These are phyloP conservation scores for Apogon hyalosoma DNA, from an alignment of 2,797 vertebrate species.

Conservation along the genomic window DNA sequence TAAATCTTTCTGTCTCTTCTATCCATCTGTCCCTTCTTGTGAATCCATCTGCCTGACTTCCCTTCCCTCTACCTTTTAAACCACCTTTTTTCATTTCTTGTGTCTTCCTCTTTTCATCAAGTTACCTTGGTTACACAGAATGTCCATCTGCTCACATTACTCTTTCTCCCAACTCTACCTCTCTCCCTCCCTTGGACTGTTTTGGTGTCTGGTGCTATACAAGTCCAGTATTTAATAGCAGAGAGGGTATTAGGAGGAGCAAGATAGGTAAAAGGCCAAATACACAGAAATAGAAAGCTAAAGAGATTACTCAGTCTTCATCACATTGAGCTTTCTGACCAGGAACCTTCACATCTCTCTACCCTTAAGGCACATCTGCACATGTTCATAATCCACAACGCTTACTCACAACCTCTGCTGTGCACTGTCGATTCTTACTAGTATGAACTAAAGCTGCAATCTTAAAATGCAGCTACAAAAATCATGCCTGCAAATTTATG, in stretches of 20 bases:
- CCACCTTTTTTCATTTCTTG: conserved; percentile 42
- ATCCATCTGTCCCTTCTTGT: conserved; percentile 65
- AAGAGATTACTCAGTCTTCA: conserved; percentile 82
- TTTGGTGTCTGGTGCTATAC: conserved; percentile 53
- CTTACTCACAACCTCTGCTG: conserved; percentile 70
- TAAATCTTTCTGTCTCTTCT: conserved; percentile 57
- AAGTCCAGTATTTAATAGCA: conserved; percentile 70
- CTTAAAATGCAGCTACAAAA: conserved; percentile 41
- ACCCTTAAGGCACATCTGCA: conserved; percentile 74
- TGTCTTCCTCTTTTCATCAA: conserved; percentile 61
- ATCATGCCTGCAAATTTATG: conserved; percentile 25
- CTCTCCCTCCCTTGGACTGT: not conserved
- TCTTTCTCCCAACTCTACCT: conserved; percentile 3
- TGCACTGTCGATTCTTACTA: conserved; percentile 42
- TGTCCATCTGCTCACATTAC: conserved; percentile 70
- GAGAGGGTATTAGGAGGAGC: conserved; percentile 65
- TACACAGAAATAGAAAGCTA: conserved; percentile 76
- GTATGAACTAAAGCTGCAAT: conserved; percentile 36
- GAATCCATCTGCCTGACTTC: conserved; percentile 70
- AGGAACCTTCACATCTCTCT: conserved; percentile 71
- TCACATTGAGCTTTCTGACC: conserved; percentile 73
- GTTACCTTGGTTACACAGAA: conserved; percentile 63
- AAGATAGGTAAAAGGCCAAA: conserved; percentile 75
- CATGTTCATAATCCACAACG: conserved; percentile 74
- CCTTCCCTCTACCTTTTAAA: conserved; percentile 63